Base-by-base conservation (phyloP, 2,888 invertebrate genomes). In the Nomada hirtipes region DNA sequence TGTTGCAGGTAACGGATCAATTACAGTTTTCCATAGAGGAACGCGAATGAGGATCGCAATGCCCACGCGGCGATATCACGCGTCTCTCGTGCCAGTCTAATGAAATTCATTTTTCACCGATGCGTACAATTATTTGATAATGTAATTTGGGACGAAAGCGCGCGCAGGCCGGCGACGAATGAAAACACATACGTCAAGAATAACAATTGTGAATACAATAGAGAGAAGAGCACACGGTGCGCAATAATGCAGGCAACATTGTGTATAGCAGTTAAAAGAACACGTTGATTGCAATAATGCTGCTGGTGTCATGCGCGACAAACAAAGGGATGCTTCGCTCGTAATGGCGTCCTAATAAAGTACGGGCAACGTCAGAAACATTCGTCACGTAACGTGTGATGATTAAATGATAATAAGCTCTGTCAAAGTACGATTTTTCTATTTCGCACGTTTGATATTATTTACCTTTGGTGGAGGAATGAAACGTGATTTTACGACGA, bases 241-340 rank as follows among this genome's bases (percentile, higher is more conserved):
- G 68, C 65, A 82, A 76, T 82, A 82, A 76, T 82, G 83, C 69
- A 60, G 76, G 44, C 65, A 61, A 68, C 60, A 71, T 68, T 82
- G 71, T 64, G 50, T 23, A 18, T 47, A 53, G 13, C 68, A 29
- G 57, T 50, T 82, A 71, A 82, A 76, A 82, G 71, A 71, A 68
- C 60, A 29, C 67, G 71, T 72, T 82, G 68, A 72, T 82, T 82
- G 57, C 11, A 53, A 53, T 20, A 50, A 50, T 18, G 18, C 18
- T 11, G 50, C 50, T 18, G 50, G 36, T 36, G 36, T 4, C 36
- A 36, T 36, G 36, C 36, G 36, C 36, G 36, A 36, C 36, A 36
- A 36, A 7, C 36, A 36, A 36, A 36, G 36, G 36, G 36, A 36
- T 36, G 36, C 61, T 57, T 50, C 71, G 47, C 29, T 59, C 44